Evolutionary conservation across 2,797 vertebrate genomes (phyloP).

Genomic region (Danio jaintianensis): DNA sequence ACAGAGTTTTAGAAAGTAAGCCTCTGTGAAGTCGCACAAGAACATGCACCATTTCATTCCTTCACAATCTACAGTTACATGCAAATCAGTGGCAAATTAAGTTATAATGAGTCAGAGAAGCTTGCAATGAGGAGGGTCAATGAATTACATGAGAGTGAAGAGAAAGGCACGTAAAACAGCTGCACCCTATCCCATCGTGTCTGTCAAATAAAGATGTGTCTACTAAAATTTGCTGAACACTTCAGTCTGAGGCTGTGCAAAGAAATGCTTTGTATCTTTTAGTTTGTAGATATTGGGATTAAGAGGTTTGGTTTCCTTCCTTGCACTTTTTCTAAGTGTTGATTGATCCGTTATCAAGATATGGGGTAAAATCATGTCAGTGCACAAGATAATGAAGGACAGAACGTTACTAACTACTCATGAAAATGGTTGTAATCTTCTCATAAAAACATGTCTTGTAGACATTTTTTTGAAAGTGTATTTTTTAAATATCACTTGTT

Average conservation of each 20-base stretch:
- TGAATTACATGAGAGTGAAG: neutral
- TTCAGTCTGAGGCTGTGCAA: slow-evolving; percentile 8
- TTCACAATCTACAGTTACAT: neutral
- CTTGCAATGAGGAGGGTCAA: slow-evolving; percentile 8
- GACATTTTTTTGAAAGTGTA: too few relatives aligned
- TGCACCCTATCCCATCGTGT: slow-evolving; percentile 5
- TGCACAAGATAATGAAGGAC: slow-evolving; percentile 22
- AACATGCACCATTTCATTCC: neutral
- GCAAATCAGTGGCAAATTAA: slow-evolving; percentile 6
- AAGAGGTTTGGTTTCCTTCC: neutral
- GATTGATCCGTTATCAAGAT: slow-evolving; percentile 34
- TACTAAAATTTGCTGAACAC: slow-evolving; percentile 25
- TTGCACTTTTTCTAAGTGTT: neutral
- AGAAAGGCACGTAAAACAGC: slow-evolving; percentile 21
- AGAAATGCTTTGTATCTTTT: slow-evolving; percentile 26
- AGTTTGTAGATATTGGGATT: slow-evolving; percentile 38
- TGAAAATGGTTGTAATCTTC: slow-evolving; percentile 31
- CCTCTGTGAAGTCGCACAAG: neutral
- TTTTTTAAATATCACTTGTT: too few relatives aligned
- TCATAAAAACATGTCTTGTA: slow-evolving; percentile 19
- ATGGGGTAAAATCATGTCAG: neutral
- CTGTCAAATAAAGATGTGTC: slow-evolving; percentile 24
- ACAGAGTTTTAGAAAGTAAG: neutral
- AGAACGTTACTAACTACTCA: slow-evolving; percentile 28
- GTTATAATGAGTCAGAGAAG: neutral